Evolutionary conservation across 1,140 invertebrate species (phyloP).

Genomic region (Procambarus virginalis): DNA sequence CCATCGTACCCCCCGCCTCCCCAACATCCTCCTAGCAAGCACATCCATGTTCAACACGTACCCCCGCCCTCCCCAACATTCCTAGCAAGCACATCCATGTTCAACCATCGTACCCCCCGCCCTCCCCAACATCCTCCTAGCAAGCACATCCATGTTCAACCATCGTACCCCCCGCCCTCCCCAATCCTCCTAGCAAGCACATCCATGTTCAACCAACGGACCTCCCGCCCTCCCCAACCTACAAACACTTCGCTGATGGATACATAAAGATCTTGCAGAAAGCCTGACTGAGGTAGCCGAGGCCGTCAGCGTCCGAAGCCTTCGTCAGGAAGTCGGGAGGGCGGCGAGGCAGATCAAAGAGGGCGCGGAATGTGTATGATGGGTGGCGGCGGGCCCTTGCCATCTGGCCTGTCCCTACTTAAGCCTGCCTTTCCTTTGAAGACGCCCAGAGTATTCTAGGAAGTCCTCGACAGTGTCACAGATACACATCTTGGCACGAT

Average conservation of each 20-base stretch:
- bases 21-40: too few relatives aligned
- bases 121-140: background rate
- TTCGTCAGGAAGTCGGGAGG: background rate
- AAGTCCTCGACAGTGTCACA: conserved; percentile 46
- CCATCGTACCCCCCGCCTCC: background rate
- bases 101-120: too few relatives aligned
- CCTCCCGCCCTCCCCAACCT: background rate
- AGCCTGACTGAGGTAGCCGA: background rate
- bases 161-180: too few relatives aligned
- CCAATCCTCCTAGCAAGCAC: background rate
- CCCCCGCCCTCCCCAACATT: background rate
- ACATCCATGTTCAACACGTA: too few relatives aligned
- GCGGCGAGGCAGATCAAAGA: conserved; percentile 25
- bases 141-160: too few relatives aligned
- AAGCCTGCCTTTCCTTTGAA: conserved; percentile 32
- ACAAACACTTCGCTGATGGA: background rate
- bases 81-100: too few relatives aligned
- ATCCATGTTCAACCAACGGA: too few relatives aligned
- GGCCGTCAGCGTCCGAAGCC: background rate
- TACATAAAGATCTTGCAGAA: background rate
- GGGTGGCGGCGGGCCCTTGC: background rate
- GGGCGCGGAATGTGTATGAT: conserved; percentile 32
- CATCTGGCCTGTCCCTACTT: conserved; percentile 16
- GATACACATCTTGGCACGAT: conserved; percentile 53
- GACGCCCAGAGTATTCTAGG: conserved; percentile 44